These are phyloP conservation scores for Prionchulus punctatus DNA, from an alignment of 2,888 invertebrate species.

Conservation along the genomic window DNA sequence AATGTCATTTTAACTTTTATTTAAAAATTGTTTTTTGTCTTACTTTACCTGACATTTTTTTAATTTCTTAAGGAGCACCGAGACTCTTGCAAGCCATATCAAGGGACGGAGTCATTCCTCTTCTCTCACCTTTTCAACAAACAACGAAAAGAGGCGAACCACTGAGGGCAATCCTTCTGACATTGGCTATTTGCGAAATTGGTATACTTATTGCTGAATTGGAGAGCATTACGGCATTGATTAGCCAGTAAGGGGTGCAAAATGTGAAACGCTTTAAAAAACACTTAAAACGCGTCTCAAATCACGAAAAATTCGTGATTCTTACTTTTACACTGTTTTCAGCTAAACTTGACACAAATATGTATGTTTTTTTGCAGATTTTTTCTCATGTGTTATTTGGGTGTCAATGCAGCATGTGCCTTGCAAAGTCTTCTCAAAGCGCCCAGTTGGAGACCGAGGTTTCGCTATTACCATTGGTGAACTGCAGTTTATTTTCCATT, in stretches of 20 bases:
- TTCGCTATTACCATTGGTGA: constrained; percentile 95
- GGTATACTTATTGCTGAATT: constrained; percentile 80
- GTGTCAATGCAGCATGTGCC: constrained; percentile 95
- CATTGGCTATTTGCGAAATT: constrained; percentile 46
- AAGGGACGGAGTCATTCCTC: constrained; percentile 89
- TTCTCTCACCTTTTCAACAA: constrained; percentile 73
- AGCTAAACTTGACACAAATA: background rate
- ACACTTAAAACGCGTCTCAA: background rate
- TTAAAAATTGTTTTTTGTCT: background rate
- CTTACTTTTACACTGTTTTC: background rate
- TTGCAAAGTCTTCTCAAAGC: constrained; percentile 79
- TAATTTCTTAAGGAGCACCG: constrained; percentile 38
- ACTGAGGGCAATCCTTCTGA: constrained; percentile 74
- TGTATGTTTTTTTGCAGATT: constrained; percentile 42
- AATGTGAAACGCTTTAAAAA: background rate
- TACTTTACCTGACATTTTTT: background rate
- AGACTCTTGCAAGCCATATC: constrained; percentile 71
- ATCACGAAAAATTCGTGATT: background rate
- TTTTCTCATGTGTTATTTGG: constrained; percentile 99
- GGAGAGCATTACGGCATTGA: constrained; percentile 62
- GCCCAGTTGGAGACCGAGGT: constrained; percentile 97
- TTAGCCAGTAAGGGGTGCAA: constrained; percentile 38
- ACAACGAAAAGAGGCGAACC: constrained; percentile 90
- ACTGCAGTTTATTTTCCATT: background rate
- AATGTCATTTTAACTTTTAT: background rate